A percentile compares a stretch with the other conserved stretches of the same genome.
Conservation (phyloP, 2,888 invertebrate species). For the Rhabditophanes sp. region DNA sequence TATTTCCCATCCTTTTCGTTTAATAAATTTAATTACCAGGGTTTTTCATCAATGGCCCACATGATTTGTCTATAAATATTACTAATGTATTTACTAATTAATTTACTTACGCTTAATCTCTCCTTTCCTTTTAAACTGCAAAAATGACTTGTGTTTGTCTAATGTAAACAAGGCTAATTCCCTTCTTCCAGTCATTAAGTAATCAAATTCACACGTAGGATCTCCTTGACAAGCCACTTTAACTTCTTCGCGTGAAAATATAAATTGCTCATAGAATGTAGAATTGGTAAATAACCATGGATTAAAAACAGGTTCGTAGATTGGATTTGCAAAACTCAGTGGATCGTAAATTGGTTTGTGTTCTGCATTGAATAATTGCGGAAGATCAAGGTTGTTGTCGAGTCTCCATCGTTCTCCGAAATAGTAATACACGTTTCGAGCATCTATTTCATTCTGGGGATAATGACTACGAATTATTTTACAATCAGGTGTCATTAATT, state of each 20-base stretch:
- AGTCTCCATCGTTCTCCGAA: constrained; percentile 18
- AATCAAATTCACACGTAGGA: constrained; percentile 20
- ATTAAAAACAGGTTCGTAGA: constrained; percentile 17
- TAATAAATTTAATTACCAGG: too few relatives aligned
- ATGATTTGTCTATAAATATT: constrained; percentile 2
- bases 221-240: constrained; percentile 15
- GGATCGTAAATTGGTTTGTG: constrained; percentile 17
- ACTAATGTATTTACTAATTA: not conserved
- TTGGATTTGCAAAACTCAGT: constrained; percentile 14
- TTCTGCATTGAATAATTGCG: constrained; percentile 12
- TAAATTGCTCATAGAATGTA: constrained; percentile 11
- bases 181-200: constrained; percentile 16
- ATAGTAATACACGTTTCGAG: constrained; percentile 12
- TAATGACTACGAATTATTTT: constrained; percentile 9
- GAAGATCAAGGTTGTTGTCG: constrained; percentile 12
- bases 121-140: constrained; percentile 11
- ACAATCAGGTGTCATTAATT: constrained; percentile 24
- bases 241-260: constrained; percentile 20
- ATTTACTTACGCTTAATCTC: constrained; percentile 11
- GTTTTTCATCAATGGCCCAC: constrained; percentile 4
- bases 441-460: constrained; percentile 14
- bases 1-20: not conserved
- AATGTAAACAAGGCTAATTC: constrained; percentile 24
- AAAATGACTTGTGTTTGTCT: constrained; percentile 15
- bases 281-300: constrained; percentile 10